Conservation (phyloP, 2,797 vertebrate genomes). For the Choloepus didactylus region DNA sequence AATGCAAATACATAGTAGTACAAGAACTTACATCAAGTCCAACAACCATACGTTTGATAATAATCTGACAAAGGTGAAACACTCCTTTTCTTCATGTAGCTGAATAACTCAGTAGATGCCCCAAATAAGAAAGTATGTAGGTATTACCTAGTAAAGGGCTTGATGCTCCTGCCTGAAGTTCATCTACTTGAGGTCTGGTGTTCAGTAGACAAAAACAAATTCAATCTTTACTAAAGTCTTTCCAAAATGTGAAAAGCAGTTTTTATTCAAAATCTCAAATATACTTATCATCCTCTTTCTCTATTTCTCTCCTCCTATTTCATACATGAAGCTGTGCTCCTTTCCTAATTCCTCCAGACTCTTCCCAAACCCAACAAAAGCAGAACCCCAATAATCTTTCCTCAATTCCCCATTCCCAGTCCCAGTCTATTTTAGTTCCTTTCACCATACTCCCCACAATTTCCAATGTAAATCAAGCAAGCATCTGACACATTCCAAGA, state of each 20-base stretch:
- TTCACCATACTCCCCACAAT: background rate
- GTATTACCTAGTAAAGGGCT: background rate
- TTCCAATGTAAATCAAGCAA: background rate
- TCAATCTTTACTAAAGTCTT: background rate
- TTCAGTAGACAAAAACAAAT: background rate
- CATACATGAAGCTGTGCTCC: background rate
- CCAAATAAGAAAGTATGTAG: background rate
- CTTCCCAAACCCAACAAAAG: background rate
- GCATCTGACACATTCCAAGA: background rate
- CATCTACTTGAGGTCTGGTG: background rate
- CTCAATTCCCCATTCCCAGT: fast-evolving
- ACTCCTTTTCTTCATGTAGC: background rate
- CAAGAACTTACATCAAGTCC: background rate
- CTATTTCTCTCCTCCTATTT: background rate
- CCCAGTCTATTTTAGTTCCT: background rate
- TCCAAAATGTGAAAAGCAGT: background rate
- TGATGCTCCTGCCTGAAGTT: background rate
- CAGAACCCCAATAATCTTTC: background rate
- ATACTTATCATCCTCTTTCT: background rate
- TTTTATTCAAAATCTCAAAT: slow-evolving; percentile 9
- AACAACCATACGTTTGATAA: background rate
- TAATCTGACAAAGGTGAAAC: background rate
- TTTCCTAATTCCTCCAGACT: background rate
- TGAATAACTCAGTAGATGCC: background rate
- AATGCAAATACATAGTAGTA: background rate